Base-by-base conservation (phyloP, 1,140 invertebrate genomes). In the Paracyclopina nana region DNA sequence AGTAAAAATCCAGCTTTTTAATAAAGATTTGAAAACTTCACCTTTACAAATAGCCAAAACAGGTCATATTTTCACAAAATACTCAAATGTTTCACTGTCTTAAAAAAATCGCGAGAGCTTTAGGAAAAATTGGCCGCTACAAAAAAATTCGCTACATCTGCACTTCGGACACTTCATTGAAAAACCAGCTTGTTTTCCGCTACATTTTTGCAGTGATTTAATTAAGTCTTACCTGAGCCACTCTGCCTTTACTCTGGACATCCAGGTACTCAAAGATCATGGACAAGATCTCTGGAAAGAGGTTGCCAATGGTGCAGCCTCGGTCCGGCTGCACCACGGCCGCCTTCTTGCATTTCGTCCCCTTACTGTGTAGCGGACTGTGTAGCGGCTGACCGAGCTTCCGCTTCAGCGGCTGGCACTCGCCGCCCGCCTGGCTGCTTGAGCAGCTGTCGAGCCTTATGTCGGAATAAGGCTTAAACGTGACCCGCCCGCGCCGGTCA, bases 231-330 rank as follows among this genome's bases (percentile, higher is more conserved):
- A 52, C 50, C 50, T 88, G 85, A 1, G 86, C 83, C 1, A 79
- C 86, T 24, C 82, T 68, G 0, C 88, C 85, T 62, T 85, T 76
- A 67, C 91, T 87, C 57, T 77, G 68, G 4, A 91, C 82, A 9
- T 84, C 79, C 57, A 94, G 68, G 63, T 86, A 79, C 57, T 80
- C 75, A 62, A 95, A 94, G 59, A 95, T 91, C 54, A 88, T 72
- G 18, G 85, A 81, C 25, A 95, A 65, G 50, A 94, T 76, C 62
- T 94, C 87, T 2, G 88, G 87, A 65, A 91, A 92, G 12, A 92
- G 69, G 59, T 52, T 44, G 12, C 34, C 50, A n/a, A 52, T 38
- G 27, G 28, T 14, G 16, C 16, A 24, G 11, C 40, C 34, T 12
- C 28, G 16, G 14, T 12, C 11, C 11, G 14, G 14, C 28, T 28